phyloP scores from a whole-genome alignment of 2,888 invertebrate genomes.

The Philopedon plagiatum region DNA sequence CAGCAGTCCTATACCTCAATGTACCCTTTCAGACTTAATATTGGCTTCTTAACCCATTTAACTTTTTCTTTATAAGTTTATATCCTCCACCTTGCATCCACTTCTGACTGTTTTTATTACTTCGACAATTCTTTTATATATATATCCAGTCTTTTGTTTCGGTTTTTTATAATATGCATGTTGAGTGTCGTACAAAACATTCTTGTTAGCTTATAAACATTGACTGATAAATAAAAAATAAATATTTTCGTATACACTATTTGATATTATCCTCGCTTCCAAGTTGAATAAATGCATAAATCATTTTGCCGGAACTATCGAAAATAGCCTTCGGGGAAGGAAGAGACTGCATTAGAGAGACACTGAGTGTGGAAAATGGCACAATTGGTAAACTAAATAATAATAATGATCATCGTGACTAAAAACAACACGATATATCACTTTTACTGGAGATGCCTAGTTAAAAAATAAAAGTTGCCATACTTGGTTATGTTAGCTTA shows the following conservation, averaged over 20 bases:
- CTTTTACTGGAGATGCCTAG: conserved; percentile 16
- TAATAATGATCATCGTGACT: conserved; percentile 55
- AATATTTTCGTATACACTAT: neutral
- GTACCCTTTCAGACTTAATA: too few species aligned
- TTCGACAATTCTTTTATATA: too few species aligned
- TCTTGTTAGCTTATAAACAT: too few species aligned
- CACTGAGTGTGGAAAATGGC: conserved; percentile 58
- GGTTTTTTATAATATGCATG: too few species aligned
- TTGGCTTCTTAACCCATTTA: too few species aligned
- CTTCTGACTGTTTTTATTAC: too few species aligned
- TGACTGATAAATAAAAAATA: neutral
- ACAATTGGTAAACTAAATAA: conserved; percentile 60
- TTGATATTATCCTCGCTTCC: conserved; percentile 3
- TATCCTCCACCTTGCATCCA: too few species aligned
- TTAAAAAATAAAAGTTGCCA: conserved; percentile 2
- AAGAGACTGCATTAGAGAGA: conserved; percentile 48
- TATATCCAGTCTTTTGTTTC: too few species aligned
- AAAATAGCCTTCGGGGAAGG: conserved; percentile 13
- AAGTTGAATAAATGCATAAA: conserved; percentile 5
- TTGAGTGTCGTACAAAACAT: too few species aligned
- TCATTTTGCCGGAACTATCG: conserved; percentile 28
- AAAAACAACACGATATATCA: conserved; percentile 24
- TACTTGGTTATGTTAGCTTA: neutral
- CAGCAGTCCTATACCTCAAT: too few species aligned
- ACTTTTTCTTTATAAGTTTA: too few species aligned